Base-by-base conservation (phyloP, 1,140 invertebrate genomes). In the Arctopsyche grandis region DNA sequence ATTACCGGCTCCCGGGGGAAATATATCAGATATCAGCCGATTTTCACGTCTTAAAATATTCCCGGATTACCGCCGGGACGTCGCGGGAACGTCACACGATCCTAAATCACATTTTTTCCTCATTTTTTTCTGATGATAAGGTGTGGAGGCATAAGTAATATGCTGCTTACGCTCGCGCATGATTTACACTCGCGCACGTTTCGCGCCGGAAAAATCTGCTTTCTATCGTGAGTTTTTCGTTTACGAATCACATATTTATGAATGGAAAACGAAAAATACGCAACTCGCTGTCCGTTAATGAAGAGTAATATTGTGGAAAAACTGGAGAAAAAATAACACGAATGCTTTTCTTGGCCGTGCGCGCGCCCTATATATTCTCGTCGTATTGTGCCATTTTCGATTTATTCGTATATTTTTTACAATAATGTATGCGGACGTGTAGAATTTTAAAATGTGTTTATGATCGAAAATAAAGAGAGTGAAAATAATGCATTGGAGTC, bases 1-100 rank as follows among this genome's bases (percentile, higher is more conserved):
- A 76, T 76, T 76, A 76, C 29, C 43, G 70, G 38, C 24, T 74
- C 46, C 22, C 70, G 19, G 10, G 43, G 70, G 43, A 74, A 52
- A 74, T 19, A 56, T 74, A 74, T 74, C 44, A 22, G 24, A 71
- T 71, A 71, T 71, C 69, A 9, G 70, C 43, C 70, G 16, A 74
- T 74, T 74, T 74, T 56, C 14, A 56, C 16, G 10, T 74, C 70
- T 43, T 19, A 24, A 52, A 22, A 74, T 74, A 74, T 74, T 74
- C 44, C 46, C 70, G 38, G 38, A 74, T 74, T n/a, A n/a, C 16
- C 22, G n/a, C 14, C 9, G 38, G 22, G 24, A 38, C 69, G 69
- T 21, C 69, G 5, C 9, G 60, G 29, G 24, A 26, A 38, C 38
- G 69, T 70, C 14, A 22, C 63, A 14, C 24, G 24, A 69, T 21